Evolutionary conservation across 2,797 vertebrate species (phyloP), one percentile per base, ranked within the genome.

Genomic region (Myotis planiceps): DNA sequence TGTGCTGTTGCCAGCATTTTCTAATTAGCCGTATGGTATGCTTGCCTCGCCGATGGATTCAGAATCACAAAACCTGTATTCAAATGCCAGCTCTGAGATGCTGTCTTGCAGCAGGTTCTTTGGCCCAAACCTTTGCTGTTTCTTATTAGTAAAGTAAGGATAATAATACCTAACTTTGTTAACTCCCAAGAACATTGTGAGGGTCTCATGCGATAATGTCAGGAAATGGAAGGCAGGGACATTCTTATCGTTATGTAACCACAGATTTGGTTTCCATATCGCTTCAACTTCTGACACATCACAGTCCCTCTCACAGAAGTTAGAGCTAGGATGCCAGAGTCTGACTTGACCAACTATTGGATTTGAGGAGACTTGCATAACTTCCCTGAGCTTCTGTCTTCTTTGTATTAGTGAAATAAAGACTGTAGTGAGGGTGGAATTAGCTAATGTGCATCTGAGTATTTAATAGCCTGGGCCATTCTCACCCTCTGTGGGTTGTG

Each of bases 11-110:
- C 58, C 71, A 71, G 53, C 76, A 71, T 71, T 83, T 92, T 82
- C 83, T 90, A 87, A 87, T 80, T 45, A 92, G 51, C 51, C 32
- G 29, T 9, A 58, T 51, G 27, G 37, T 25, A 34, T 5, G 65
- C n/a, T 66, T 47, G 25, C 84, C 75, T 87, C 37, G 39, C 32
- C 32, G 15, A 58, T 5, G 27, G n/a, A 63, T 45, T 74, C 42
- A 23, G 42, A 79, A 74, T 37, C 37, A 51, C 13, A 49, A 79
- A 66, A 42, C 10, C 74, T 47, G 49, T n/a, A 76, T 63, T 68
- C 75, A 79, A 65, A 25, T 23, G 74, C 16, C 75, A 83, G 23
- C 21, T 16, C 29, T 18, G 10, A 79, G 74, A 16, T 8, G 65
- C 6, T 66, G 10, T 68, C 79, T 68, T 32, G 7, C 14, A 76